Base-by-base conservation (phyloP, 2,888 invertebrate genomes). In the Meandrusa payeni region DNA sequence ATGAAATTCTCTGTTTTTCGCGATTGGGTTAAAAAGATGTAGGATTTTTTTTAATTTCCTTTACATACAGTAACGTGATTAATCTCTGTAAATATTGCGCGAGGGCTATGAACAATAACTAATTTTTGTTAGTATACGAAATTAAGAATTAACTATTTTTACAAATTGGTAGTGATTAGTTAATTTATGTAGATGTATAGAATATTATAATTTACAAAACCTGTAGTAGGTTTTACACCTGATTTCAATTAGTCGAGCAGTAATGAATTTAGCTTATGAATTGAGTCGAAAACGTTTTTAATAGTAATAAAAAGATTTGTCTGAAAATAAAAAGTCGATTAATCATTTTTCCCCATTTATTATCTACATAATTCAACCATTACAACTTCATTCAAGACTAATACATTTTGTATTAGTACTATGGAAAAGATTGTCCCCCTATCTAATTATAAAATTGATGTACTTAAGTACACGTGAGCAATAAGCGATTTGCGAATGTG, bases 11-110 rank as follows among this genome's bases (percentile, higher is more conserved):
- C n/a, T n/a, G n/a, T n/a, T n/a, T n/a, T n/a, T n/a, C n/a, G n/a
- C n/a, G n/a, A n/a, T n/a, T n/a, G n/a, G n/a, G n/a, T n/a, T n/a
- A n/a, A n/a, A n/a, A n/a, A n/a, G n/a, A n/a, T n/a, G n/a, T n/a
- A n/a, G n/a, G n/a, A n/a, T n/a, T n/a, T n/a, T n/a, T n/a, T 29
- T 17, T 37, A 24, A 26, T 19, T 10, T 17, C 2, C 11, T 43
- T 34, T 15, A 22, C 12, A 10, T n/a, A n/a, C 15, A 36, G 13
- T 1, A 7, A 19, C 12, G n/a, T 5, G 1, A 4, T n/a, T 6
- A 23, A 24, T 29, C 20, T 40, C 20, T 42, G 42, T 42, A 42
- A 36, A 41, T 41, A 41, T 32, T 23, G n/a, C 5, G 26, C 9
- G 20, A 27, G 10, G 22, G 9, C 23, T 22, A 28, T 36, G 41